Conservation (phyloP, 1,140 invertebrate genomes). For the Cepaea nemoralis region DNA sequence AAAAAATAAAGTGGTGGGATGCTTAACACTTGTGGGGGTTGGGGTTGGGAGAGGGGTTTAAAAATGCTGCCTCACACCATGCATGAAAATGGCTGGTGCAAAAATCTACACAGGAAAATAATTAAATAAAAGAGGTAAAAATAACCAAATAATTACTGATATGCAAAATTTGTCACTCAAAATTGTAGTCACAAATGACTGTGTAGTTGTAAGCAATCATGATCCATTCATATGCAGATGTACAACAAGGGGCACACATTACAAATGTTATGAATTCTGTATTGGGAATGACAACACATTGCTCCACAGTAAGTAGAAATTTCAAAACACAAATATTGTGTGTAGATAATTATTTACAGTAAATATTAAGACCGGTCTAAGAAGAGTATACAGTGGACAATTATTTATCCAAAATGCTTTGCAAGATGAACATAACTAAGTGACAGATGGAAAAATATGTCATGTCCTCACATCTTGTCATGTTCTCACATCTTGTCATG, state of each 20-base stretch:
- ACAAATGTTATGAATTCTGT: background rate
- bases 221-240: background rate
- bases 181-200: background rate
- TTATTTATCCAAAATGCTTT: background rate
- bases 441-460: background rate
- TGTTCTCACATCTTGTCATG: too few species aligned
- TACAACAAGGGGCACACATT: background rate
- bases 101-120: background rate
- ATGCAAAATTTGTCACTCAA: background rate
- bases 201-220: background rate
- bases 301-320: background rate
- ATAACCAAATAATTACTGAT: background rate
- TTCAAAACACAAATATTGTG: background rate
- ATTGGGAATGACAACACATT: background rate
- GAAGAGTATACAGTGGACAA: background rate
- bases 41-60: too few species aligned
- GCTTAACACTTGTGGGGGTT: background rate
- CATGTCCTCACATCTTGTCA: too few species aligned
- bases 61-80: slow-evolving; percentile 31
- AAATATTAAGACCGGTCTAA: background rate
- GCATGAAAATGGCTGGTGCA: slow-evolving; percentile 16
- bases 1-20: background rate
- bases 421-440: background rate
- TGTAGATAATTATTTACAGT: background rate
- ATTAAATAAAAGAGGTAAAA: too few species aligned